Percentiles rank a stretch among this genome's conserved stretches.
These are phyloP conservation scores for Acanthisitta chloris DNA, from an alignment of 2,113 vertebrate genomes.

Conservation along the genomic window DNA sequence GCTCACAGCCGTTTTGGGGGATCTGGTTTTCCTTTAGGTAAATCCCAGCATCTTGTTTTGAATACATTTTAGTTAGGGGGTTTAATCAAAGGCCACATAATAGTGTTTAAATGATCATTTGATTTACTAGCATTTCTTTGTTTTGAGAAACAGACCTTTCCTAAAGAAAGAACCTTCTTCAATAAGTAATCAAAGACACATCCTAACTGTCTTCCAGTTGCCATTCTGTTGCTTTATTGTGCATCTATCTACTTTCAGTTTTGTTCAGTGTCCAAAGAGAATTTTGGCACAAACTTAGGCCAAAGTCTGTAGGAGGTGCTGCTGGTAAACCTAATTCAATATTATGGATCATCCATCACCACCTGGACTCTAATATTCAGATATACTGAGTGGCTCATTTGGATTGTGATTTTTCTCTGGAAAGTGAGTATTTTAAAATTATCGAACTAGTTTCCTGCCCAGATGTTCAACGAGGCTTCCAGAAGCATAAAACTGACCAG, in stretches of 20 bases:
- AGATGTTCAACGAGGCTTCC: not conserved
- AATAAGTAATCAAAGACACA: not conserved
- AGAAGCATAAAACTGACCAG: not conserved
- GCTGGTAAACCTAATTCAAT: not conserved
- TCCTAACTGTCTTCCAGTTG: not conserved
- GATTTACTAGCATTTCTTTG: not conserved
- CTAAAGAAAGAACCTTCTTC: not conserved
- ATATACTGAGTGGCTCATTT: not conserved
- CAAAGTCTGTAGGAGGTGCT: not conserved
- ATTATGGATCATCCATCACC: not conserved
- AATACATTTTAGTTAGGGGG: not conserved
- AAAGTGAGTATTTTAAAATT: not conserved
- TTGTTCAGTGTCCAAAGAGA: not conserved
- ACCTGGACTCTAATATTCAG: not conserved
- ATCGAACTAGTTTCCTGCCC: not conserved
- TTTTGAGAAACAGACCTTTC: not conserved
- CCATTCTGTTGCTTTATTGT: not conserved
- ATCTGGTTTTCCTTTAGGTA: not conserved
- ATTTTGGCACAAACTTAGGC: not conserved
- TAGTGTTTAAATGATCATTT: not conserved
- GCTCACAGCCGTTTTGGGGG: not conserved
- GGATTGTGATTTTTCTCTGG: not conserved
- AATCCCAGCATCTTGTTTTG: not conserved
- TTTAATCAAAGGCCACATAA: not conserved
- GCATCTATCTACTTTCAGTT: not conserved